A percentile compares a stretch with the other conserved stretches of the same genome.
These are phyloP conservation scores for Hoplostethus mediterraneus DNA, from an alignment of 2,797 vertebrate species.

Conservation along the genomic window DNA sequence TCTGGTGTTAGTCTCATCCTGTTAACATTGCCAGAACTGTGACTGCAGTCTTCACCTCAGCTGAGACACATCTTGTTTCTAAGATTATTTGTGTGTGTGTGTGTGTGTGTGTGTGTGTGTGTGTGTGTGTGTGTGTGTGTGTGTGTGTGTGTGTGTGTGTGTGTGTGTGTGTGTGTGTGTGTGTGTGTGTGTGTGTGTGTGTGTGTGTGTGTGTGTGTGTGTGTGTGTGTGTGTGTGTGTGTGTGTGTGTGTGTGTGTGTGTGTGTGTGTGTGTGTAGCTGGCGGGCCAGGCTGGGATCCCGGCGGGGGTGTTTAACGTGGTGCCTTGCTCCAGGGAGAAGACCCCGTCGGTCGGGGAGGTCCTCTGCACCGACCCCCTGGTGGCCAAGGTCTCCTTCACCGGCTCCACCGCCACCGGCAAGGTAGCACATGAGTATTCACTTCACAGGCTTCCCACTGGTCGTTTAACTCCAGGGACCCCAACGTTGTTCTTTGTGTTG, in stretches of 20 bases:
- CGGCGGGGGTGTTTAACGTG: conserved; percentile 93
- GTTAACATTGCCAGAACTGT: no score
- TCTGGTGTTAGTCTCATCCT: no score
- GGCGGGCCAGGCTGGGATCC: conserved; percentile 93
- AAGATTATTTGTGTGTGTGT: no score
- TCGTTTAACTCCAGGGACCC: no score
- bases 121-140: no score
- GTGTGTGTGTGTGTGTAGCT: conserved; percentile 79
- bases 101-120: no score
- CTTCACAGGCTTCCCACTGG: background rate
- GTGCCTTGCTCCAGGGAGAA: conserved; percentile 92
- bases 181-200: no score
- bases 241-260: conserved; percentile 4
- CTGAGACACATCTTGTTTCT: no score
- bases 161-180: no score
- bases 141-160: conserved; percentile 1
- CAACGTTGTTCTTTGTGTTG: no score
- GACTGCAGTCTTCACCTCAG: no score
- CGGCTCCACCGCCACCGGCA: conserved; percentile 95
- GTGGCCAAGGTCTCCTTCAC: conserved; percentile 97
- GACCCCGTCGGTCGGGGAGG: conserved; percentile 87
- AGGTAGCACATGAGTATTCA: conserved; percentile 78
- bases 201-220: conserved; percentile 2
- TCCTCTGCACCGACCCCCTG: conserved; percentile 92
- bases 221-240: conserved; percentile 22